These are phyloP conservation scores for Nephrotoma appendiculata DNA, from an alignment of 2,888 invertebrate genomes.

Conservation along the genomic window DNA sequence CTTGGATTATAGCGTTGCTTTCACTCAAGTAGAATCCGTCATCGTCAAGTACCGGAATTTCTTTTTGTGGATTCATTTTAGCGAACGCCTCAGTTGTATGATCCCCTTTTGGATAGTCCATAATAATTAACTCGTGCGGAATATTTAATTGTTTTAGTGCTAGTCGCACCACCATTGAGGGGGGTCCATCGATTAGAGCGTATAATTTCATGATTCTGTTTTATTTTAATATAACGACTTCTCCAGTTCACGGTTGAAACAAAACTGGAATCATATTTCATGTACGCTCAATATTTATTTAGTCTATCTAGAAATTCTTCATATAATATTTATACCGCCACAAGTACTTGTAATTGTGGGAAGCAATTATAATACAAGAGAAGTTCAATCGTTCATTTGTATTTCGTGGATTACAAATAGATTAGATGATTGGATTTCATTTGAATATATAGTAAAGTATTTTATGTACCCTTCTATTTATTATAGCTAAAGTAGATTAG, in stretches of 20 bases:
- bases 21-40: slow-evolving; percentile 64
- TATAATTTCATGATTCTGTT: slow-evolving; percentile 44
- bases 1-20: slow-evolving; percentile 44
- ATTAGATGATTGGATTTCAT: no score
- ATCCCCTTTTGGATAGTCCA: slow-evolving; percentile 56
- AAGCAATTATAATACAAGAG: no score
- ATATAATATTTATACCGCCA: not conserved
- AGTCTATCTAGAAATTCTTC: not conserved
- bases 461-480: no score
- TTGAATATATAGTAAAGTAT: no score
- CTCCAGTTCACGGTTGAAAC: not conserved
- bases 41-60: slow-evolving; percentile 65
- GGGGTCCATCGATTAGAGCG: slow-evolving; percentile 62
- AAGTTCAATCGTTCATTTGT: no score
- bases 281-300: not conserved
- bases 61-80: slow-evolving; percentile 63
- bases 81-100: slow-evolving; percentile 58
- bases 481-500: no score
- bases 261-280: not conserved
- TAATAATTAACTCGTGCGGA: slow-evolving; percentile 47
- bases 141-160: slow-evolving; percentile 47
- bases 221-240: not conserved
- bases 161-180: slow-evolving; percentile 58
- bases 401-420: no score
- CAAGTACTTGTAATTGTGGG: no score